A percentile compares a stretch with the other conserved stretches of the same genome.
These are phyloP conservation scores for Spodoptera litura DNA, from an alignment of 1,140 invertebrate genomes.

Conservation along the genomic window DNA sequence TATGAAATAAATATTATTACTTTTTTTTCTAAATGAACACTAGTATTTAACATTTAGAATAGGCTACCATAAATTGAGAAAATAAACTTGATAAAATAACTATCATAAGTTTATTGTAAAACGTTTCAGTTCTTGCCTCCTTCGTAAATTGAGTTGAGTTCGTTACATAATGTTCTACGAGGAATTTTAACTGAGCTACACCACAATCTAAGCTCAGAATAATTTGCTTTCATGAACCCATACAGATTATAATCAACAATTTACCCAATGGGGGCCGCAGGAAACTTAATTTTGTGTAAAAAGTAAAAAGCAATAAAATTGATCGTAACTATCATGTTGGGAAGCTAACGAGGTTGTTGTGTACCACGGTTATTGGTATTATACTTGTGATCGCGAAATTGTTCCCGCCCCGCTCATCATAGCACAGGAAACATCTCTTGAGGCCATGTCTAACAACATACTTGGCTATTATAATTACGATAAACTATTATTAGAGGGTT, in stretches of 20 bases:
- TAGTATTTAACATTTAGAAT: not conserved
- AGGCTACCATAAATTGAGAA: not conserved
- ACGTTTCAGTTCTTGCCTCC: conserved; percentile 15
- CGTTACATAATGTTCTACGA: conserved; percentile 36
- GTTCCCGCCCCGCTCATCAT: conserved; percentile 31
- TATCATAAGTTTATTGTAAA: conserved; percentile 15
- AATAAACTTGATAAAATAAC: not conserved
- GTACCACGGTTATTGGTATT: conserved; percentile 51
- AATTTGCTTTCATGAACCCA: conserved; percentile 54
- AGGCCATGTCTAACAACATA: conserved; percentile 34
- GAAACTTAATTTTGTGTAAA: conserved; percentile 62
- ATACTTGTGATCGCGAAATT: conserved; percentile 50
- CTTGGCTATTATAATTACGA: conserved; percentile 37
- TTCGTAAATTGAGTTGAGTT: conserved; percentile 37
- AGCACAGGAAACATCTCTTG: conserved; percentile 33
- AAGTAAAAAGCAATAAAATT: conserved; percentile 69
- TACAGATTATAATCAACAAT: conserved; percentile 61
- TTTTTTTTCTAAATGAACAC: conserved; percentile 11
- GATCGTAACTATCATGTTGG: conserved; percentile 70
- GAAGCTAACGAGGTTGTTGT: conserved; percentile 71
- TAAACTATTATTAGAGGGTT: conserved; percentile 19
- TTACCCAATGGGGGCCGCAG: conserved; percentile 55
- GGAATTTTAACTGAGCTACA: conserved; percentile 50
- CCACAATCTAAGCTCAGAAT: conserved; percentile 53
- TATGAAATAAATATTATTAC: conserved; percentile 50